A percentile compares a stretch with the other conserved stretches of the same genome.
These are phyloP conservation scores for Drosophila kokeensis DNA, from an alignment of 2,888 invertebrate species.

Conservation along the genomic window DNA sequence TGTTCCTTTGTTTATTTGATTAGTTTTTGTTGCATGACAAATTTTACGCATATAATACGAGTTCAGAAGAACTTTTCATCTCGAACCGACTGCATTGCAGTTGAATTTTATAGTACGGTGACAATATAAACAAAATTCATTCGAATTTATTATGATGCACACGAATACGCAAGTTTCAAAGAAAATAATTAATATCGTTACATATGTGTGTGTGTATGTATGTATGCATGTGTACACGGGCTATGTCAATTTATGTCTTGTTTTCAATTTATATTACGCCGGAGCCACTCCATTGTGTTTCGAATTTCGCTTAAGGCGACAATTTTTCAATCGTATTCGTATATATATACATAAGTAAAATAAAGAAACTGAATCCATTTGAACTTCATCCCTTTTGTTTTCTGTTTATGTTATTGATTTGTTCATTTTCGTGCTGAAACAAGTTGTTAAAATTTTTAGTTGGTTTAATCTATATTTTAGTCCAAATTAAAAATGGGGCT, in stretches of 20 bases:
- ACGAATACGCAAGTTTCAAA: not conserved
- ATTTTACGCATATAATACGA: constrained; percentile 37
- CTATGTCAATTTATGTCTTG: not conserved
- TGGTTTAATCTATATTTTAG: not conserved
- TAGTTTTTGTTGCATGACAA: constrained; percentile 66
- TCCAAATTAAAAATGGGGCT: not conserved
- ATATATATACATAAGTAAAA: not conserved
- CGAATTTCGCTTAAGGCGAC: not conserved
- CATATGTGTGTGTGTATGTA: not conserved
- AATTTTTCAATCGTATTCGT: not conserved
- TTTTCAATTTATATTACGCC: not conserved
- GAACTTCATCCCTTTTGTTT: not conserved
- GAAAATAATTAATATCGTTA: constrained; percentile 1
- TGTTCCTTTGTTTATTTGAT: constrained; percentile 68
- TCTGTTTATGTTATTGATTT: not conserved
- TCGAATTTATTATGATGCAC: constrained; percentile 14
- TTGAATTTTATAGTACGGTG: constrained; percentile 12
- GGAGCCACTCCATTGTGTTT: not conserved
- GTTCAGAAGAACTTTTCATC: constrained; percentile 10
- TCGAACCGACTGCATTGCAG: constrained; percentile 40
- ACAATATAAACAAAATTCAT: constrained; percentile 11
- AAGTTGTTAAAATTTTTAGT: not conserved
- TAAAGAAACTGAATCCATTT: not conserved
- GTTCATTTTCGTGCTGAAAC: not conserved
- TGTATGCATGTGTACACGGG: not conserved